Evolutionary conservation across 2,113 vertebrate species (phyloP), one percentile per base, ranked within the genome.

Genomic region (Lonchura striata): DNA sequence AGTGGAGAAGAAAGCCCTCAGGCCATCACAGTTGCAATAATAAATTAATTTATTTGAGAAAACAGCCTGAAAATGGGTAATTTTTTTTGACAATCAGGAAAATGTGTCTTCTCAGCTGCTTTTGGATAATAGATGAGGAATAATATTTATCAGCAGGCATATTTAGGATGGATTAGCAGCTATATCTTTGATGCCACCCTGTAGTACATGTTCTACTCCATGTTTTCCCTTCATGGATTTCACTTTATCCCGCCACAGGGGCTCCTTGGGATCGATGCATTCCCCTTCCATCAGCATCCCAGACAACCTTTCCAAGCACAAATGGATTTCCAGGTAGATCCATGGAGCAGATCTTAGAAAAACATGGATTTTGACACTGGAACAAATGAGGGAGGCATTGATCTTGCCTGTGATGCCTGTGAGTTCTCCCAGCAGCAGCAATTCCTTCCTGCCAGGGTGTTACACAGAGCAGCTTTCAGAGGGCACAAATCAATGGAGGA

Each of bases 1-100:
- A 64, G 41, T n/a, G 76, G 31, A 65, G 49, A 56, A 41, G n/a
- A 60, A 16, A 31, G n/a, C 72, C 88, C 86, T 71, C 31, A 69
- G 88, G 82, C 85, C 85, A 41, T 4, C 82, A 53, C 60, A 80
- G 68, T 93, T 81, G 71, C 85, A 94, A 33, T 47, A 86, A 93
- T 21, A 47, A 66, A 81, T 71, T 37, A 71, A 90, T 86, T 92
- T 87, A 56, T 78, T 90, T 83, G 79, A 83, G 52, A 50, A 86
- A 95, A 49, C 44, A 78, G 79, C 41, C 60, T 71, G 64, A 59
- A 83, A 83, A 77, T 7, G 49, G n/a, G 1, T 33, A 1, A 3
- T 33, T 9, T 18, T 8, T 20, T 64, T 49, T 82, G 30, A 21
- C 50, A 61, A 23, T 53, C 42, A 54, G 30, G 74, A 23, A 74